Base-by-base conservation (phyloP, 2,113 vertebrate genomes). In the Cryptotis parvus region DNA sequence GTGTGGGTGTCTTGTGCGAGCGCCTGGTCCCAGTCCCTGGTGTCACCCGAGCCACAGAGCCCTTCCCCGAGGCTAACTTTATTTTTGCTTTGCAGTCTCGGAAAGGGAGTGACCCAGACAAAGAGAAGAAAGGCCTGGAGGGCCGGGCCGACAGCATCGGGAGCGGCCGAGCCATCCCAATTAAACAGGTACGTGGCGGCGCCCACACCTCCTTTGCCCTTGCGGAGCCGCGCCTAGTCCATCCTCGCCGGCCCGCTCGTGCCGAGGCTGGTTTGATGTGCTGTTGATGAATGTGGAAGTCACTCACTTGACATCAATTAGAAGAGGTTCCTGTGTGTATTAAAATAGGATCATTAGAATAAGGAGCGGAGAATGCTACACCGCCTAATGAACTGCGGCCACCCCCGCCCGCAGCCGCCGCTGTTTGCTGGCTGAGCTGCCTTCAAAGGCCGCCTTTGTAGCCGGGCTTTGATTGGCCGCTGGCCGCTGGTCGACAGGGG, bases 291-390 rank as follows among this genome's bases (percentile, higher is more conserved):
- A 98, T 98, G 98, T 97, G 94, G 97, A 98, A 99, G 98, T 98
- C 98, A 98, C 98, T 99, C 98, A 99, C 99, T 99, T 99, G 98
- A 99, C 99, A 99, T 99, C 99, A 99, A 99, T 99, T 99, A 99
- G 98, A 97, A 96, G 97, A 97, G 98, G 97, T 98, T 98, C 98
- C 98, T 98, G 93, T 96, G 98, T 98, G 98, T 98, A 98, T 98
- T 98, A 98, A 98, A 98, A 98, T 98, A 96, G 97, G 98, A 98
- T 99, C 99, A 98, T 99, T 99, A 99, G 98, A 98, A 99, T 98
- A 97, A 98, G 98, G 98, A 98, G 98, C 98, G 97, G 97, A 97
- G 96, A 98, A 97, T 95, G 97, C 96, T 96, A 97, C 98, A 98
- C 97, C 98, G 98, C 95, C 97, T 99, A 99, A 99, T 98, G 98